These are phyloP conservation scores for Calameuta idolon DNA, from an alignment of 2,888 invertebrate species.

Conservation along the genomic window DNA sequence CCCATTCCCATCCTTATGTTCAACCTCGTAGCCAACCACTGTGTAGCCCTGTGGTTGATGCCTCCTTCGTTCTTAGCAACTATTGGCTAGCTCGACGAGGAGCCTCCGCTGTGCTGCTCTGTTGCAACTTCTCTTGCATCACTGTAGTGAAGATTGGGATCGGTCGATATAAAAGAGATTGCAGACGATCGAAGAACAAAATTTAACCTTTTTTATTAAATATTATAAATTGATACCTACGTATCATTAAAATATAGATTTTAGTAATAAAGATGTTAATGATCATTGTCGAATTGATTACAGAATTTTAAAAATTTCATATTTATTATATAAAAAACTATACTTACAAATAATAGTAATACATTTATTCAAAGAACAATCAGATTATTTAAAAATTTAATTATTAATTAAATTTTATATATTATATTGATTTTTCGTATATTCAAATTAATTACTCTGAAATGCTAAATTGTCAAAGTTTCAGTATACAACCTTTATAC, in stretches of 20 bases:
- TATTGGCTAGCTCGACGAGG: constrained; percentile 15
- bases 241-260: background rate
- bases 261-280: background rate
- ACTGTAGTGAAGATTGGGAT: background rate
- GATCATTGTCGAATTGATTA: too few species aligned
- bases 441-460: background rate
- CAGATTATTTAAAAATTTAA: background rate
- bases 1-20: background rate
- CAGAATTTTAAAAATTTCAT: background rate
- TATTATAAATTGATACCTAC: too few species aligned
- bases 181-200: background rate
- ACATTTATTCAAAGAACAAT: background rate
- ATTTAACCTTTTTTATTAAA: background rate
- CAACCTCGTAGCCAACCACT: background rate
- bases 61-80: constrained; percentile 20
- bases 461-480: background rate
- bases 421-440: background rate
- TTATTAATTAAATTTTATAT: background rate
- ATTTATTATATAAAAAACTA: background rate
- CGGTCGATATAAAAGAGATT: background rate
- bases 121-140: background rate
- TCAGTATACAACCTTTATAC: background rate
- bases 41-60: constrained; percentile 17
- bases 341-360: background rate
- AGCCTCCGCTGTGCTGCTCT: background rate